Evolutionary conservation across 2,888 invertebrate genomes (phyloP).

Genomic region (Drosophila histrio): DNA sequence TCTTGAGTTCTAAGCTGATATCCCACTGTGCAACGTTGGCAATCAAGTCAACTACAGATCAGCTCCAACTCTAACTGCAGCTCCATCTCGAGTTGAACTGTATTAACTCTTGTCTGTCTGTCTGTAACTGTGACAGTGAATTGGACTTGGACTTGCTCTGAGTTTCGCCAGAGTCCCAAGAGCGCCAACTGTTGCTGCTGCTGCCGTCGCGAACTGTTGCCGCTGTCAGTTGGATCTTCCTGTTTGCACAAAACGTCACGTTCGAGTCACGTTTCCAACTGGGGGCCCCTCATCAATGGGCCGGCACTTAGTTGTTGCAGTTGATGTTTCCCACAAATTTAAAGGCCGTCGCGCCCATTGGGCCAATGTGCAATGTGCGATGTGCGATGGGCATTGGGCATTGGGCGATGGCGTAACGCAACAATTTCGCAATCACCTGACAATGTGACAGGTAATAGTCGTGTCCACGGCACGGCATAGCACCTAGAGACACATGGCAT

Average conservation of each 20-base stretch:
- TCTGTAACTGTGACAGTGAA: conserved; percentile 47
- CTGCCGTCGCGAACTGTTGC: conserved; percentile 37
- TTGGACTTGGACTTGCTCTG: conserved; percentile 21
- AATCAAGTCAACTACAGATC: conserved; percentile 68
- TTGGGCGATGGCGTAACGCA: conserved; percentile 70
- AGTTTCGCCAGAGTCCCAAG: conserved; percentile 40
- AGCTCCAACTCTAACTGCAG: conserved; percentile 40
- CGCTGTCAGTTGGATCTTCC: conserved; percentile 78
- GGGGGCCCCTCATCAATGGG: conserved; percentile 63
- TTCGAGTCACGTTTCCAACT: conserved; percentile 78
- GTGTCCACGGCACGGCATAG: conserved; percentile 65
- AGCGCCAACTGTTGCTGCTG: conserved; percentile 68
- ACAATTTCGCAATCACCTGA: conserved; percentile 82
- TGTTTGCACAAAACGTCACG: conserved; percentile 80
- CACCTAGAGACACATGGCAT: conserved; percentile 56
- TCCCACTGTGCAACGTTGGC: conserved; percentile 44
- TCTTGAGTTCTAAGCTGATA: neutral
- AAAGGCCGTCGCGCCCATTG: conserved; percentile 57
- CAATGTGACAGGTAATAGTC: conserved; percentile 82
- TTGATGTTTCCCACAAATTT: conserved; percentile 79
- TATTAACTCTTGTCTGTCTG: conserved; percentile 73
- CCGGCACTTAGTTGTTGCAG: conserved; percentile 64
- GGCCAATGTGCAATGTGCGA: conserved; percentile 16
- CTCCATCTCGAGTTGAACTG: conserved; percentile 66
- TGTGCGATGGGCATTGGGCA: conserved; percentile 20